Base-by-base conservation (phyloP, 2,888 invertebrate species). In the Cryptops parisi region DNA sequence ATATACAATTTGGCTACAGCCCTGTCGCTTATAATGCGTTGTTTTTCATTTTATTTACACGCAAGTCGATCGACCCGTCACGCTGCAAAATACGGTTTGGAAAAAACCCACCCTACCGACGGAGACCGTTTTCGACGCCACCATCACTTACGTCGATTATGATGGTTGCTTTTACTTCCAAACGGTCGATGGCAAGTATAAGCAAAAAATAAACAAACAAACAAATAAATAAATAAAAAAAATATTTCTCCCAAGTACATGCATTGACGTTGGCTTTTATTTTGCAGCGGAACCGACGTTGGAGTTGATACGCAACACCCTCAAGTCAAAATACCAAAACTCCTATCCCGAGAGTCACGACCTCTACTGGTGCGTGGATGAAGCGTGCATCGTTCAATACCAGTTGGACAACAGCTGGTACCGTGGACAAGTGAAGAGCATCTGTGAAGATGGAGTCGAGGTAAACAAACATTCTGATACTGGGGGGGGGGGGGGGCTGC, bases 371-470 rank as follows among this genome's bases (percentile, higher is more conserved):
- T 62, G 67, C 3, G 64, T 70, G 2, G 82, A 79, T 1, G 79
- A 82, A 57, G 73, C 80, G 2, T 84, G 84, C 64, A 72, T 82
- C 26, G 84, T 80, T 0, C 70, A 74, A 54, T 86, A 77, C 67
- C 78, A 76, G 60, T 58, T 72, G n/a, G 80, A 84, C 63, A 72
- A 76, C 9, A 70, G 71, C 19, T 83, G 81, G 74, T 87, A 87
- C 66, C 74, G 89, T 54, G 86, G 79, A 4, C 70, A 71, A 62
- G 73, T 85, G 2, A 70, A 33, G 33, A 33, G 15, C 6, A 15
- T 33, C 15, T 9, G 9, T 9, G 33, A 33, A 6, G 15, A 33
- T 9, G 33, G 33, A 33, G 33, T 33, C 9, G 33, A 33, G 33
- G 33, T 33, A 33, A 33, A 6, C 15, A 33, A 33, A n/a, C n/a